phyloP scores from a whole-genome alignment of 2,888 invertebrate species.

The Terebella lapidaria region DNA sequence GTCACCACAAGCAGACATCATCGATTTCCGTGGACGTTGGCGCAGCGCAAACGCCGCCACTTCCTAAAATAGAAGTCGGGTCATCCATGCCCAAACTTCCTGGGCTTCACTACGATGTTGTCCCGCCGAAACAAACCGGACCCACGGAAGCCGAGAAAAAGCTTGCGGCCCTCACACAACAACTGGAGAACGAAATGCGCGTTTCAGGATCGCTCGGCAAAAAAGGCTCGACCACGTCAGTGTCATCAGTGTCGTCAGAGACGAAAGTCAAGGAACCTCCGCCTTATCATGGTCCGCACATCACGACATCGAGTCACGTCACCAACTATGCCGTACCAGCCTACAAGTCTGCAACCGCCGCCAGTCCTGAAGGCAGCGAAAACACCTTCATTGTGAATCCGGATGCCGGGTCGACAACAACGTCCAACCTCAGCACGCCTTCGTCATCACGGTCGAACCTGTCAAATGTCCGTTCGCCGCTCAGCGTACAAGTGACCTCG shows the following conservation, averaged over 20 bases:
- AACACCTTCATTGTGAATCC: constrained; percentile 7
- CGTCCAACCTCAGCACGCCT: constrained; percentile 8
- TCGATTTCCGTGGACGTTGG: background rate
- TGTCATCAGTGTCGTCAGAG: background rate
- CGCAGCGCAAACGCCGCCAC: background rate
- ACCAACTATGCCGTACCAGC: constrained; percentile 4
- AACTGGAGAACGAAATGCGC: constrained; percentile 32
- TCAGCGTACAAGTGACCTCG: constrained; percentile 84
- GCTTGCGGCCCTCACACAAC: constrained; percentile 45
- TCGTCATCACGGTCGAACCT: constrained; percentile 6
- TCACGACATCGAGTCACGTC: constrained; percentile 34
- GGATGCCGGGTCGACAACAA: background rate
- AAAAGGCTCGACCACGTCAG: constrained; percentile 4
- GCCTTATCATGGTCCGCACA: constrained; percentile 50
- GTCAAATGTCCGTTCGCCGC: constrained; percentile 50
- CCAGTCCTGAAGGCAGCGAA: too few species aligned
- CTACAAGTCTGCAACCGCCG: constrained; percentile 2
- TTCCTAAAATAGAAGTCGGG: background rate
- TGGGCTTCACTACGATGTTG: constrained; percentile 25
- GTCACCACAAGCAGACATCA: background rate
- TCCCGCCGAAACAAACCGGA: constrained; percentile 18
- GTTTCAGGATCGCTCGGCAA: constrained; percentile 8
- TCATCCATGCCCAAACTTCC: constrained; percentile 5
- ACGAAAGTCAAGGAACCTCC: constrained; percentile 29
- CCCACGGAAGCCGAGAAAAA: constrained; percentile 40